These are phyloP conservation scores for Tetramorium simillimum DNA, from an alignment of 1,140 invertebrate genomes.

Conservation along the genomic window DNA sequence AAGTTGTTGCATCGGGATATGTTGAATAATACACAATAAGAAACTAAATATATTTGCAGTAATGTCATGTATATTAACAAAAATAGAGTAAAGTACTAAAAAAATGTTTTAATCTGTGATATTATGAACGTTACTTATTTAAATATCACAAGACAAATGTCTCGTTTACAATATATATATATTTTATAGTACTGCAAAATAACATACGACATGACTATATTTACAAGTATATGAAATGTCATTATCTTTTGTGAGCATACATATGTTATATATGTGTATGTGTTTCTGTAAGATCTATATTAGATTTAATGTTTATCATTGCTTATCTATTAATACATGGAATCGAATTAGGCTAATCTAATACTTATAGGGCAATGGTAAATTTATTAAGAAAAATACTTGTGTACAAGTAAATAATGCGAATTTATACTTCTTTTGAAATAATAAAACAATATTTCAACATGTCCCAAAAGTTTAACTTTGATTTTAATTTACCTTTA, in stretches of 20 bases:
- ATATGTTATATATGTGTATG: background rate
- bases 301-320: constrained; percentile 26
- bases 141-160: constrained; percentile 26
- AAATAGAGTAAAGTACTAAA: constrained; percentile 1
- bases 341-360: constrained; percentile 50
- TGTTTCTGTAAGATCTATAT: constrained; percentile 8
- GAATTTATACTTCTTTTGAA: constrained; percentile 48
- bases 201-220: constrained; percentile 23
- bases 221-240: constrained; percentile 28
- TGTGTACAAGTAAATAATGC: constrained; percentile 50
- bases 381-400: constrained; percentile 55
- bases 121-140: constrained; percentile 1
- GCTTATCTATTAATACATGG: constrained; percentile 35
- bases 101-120: constrained; percentile 14
- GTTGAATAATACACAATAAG: background rate
- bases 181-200: constrained; percentile 36
- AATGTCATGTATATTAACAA: constrained; percentile 5
- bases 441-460: constrained; percentile 29
- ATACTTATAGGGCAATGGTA: background rate
- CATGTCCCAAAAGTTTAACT: constrained; percentile 34
- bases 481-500: constrained; percentile 57
- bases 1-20: background rate
- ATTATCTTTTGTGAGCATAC: constrained; percentile 11
- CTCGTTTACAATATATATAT: constrained; percentile 40
- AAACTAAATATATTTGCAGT: background rate